Conservation (phyloP, 2,797 vertebrate species). For the Tiaroga cobitis region DNA sequence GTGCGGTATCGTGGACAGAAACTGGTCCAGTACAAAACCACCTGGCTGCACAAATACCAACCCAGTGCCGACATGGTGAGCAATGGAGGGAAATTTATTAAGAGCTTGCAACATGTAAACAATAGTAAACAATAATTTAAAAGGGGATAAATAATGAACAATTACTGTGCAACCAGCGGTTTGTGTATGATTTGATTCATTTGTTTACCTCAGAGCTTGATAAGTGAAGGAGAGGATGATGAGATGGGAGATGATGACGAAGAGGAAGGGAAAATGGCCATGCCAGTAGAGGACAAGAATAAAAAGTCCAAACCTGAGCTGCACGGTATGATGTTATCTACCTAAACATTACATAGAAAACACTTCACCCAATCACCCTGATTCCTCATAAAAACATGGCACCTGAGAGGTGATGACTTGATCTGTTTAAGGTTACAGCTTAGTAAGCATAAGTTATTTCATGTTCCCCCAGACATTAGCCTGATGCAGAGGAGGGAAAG, state of each 20-base stretch:
- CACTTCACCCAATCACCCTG: neutral
- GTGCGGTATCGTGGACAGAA: constrained; percentile 96
- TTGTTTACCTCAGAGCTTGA: constrained; percentile 78
- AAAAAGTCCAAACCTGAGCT: constrained; percentile 78
- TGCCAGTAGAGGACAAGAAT: constrained; percentile 73
- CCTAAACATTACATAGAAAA: neutral
- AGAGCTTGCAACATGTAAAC: constrained; percentile 50
- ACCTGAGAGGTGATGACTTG: neutral
- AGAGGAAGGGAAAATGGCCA: constrained; percentile 75
- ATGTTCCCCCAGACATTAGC: constrained; percentile 68
- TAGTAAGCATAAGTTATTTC: neutral
- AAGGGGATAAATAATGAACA: neutral
- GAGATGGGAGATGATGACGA: constrained; percentile 85
- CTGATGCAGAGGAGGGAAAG: constrained; percentile 76
- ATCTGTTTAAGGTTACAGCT: neutral
- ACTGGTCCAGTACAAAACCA: constrained; percentile 94
- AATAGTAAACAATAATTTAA: constrained; percentile 70
- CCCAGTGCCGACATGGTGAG: constrained; percentile 88
- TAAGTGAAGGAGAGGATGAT: constrained; percentile 94
- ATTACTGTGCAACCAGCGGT: neutral
- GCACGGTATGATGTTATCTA: constrained; percentile 68
- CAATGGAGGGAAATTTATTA: neutral
- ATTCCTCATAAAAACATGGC: neutral
- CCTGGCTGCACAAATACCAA: constrained; percentile 92
- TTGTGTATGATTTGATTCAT: constrained; percentile 1